Conservation (phyloP, 2,888 invertebrate genomes). For the Myathropa florea region DNA sequence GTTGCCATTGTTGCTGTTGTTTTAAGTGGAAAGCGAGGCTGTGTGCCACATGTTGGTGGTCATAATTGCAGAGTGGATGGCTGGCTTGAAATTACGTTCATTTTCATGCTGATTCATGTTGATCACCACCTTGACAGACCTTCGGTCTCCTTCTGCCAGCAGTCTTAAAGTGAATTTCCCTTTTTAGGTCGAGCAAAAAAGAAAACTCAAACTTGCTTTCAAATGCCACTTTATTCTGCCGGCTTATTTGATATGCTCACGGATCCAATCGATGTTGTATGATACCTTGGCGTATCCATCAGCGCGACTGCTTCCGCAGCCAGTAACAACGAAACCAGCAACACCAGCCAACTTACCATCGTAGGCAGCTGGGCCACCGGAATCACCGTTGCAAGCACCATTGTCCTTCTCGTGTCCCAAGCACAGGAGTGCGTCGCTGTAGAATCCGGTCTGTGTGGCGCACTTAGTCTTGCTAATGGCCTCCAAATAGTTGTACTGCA, state of each 20-base stretch:
- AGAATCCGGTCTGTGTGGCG: slow-evolving; percentile 49
- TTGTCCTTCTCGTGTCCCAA: slow-evolving; percentile 72
- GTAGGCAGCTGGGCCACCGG: slow-evolving; percentile 78
- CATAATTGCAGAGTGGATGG: too few relatives aligned
- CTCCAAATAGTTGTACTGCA: slow-evolving; percentile 74
- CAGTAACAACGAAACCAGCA: slow-evolving; percentile 75
- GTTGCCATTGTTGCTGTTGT: neutral
- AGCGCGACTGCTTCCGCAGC: slow-evolving; percentile 75
- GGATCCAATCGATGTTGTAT: slow-evolving; percentile 34
- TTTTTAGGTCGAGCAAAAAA: too few relatives aligned
- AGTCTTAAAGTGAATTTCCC: too few relatives aligned
- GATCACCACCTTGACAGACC: too few relatives aligned
- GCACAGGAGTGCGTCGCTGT: slow-evolving; percentile 74
- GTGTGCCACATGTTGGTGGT: too few relatives aligned
- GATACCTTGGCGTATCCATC: slow-evolving; percentile 77
- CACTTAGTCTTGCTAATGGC: slow-evolving; percentile 72
- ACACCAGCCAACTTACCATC: slow-evolving; percentile 75
- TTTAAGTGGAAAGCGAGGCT: too few relatives aligned
- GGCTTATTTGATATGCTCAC: neutral
- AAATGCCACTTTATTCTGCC: neutral
- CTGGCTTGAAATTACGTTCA: too few relatives aligned
- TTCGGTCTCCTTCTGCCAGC: too few relatives aligned
- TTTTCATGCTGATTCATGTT: too few relatives aligned
- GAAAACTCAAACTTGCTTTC: neutral
- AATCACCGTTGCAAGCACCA: slow-evolving; percentile 78